Base-by-base conservation (phyloP, 64 coral and sea anemone genomes). In the Cladopsammia gracilis region DNA sequence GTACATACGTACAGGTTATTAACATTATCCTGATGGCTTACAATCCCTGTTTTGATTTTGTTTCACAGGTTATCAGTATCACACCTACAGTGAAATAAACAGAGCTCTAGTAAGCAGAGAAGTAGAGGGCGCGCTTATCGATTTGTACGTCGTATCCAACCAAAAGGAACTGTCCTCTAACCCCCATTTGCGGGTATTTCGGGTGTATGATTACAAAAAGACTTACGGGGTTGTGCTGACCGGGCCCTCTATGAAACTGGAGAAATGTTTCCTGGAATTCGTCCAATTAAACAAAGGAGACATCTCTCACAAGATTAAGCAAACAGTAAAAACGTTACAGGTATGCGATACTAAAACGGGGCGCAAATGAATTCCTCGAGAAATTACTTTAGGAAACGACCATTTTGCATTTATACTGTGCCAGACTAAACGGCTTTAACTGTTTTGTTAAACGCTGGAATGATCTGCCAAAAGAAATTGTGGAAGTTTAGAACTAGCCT, bases 261-360 rank as follows among this genome's bases (percentile, higher is more conserved):
- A 83, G 25, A 70, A 71, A 15, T 91, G 89, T 26, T 82, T 91
- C 5, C 13, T 60, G 60, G 77, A 91, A 3, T 91, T 70, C 23
- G 15, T 72, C 6, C 52, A 83, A 16, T 70, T 58, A 12, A 58
- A 82, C 20, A 44, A 73, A 70, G 25, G 3, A 24, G 60, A 79
- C 16, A 79, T 90, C 20, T 68, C 19, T 48, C 50, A 23, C 10
- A 26, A 11, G 4, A 79, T 90, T 6, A 48, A 79, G 50, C 2
- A 49, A 51, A 79, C 43, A 6, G 43, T 90, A 47, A 12, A 23
- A 23, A 66, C 20, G 8, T 25, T 12, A 12, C 8, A 3, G 42
- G 88, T 90, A 79, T 58, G 70, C 47, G 4, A 44, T 54, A 75
- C 19, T 8, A 72, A 72, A 34, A 34, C 34, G 34, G 34, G 34